A percentile compares a stretch with the other conserved stretches of the same genome.
Conservation (phyloP, 2,113 vertebrate species). For the Alligator sinensis region DNA sequence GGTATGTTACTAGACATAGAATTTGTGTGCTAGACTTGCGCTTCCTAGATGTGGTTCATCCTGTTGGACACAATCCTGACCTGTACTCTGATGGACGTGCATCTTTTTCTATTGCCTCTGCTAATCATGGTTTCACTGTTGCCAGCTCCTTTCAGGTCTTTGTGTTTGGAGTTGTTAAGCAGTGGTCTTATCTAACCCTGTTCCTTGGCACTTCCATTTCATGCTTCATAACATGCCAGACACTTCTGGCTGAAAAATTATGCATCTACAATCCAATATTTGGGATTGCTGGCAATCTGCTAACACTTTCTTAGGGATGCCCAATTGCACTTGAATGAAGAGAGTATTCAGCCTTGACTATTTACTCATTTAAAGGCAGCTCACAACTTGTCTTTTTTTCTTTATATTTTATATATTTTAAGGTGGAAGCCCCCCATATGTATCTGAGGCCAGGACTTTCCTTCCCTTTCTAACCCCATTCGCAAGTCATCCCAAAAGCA, state of each 20-base stretch:
- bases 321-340: neutral
- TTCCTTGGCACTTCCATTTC: neutral
- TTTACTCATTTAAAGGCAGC: neutral
- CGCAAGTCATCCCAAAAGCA: neutral
- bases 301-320: neutral
- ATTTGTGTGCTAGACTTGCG: neutral
- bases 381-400: neutral
- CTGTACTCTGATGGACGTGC: neutral
- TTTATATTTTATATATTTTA: neutral
- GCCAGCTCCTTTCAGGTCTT: neutral
- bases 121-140: neutral
- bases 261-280: accelerated
- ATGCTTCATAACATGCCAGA: neutral
- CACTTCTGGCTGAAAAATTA: neutral
- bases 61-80: neutral
- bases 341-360: neutral
- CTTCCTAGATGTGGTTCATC: conserved; percentile 10
- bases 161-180: neutral
- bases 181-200: neutral
- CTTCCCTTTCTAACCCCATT: neutral
- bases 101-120: neutral
- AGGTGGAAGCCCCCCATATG: neutral
- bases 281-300: neutral
- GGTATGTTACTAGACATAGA: conserved; percentile 19
- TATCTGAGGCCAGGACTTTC: neutral